Conservation (phyloP, 2,113 vertebrate species). For the Heliornis fulica region DNA sequence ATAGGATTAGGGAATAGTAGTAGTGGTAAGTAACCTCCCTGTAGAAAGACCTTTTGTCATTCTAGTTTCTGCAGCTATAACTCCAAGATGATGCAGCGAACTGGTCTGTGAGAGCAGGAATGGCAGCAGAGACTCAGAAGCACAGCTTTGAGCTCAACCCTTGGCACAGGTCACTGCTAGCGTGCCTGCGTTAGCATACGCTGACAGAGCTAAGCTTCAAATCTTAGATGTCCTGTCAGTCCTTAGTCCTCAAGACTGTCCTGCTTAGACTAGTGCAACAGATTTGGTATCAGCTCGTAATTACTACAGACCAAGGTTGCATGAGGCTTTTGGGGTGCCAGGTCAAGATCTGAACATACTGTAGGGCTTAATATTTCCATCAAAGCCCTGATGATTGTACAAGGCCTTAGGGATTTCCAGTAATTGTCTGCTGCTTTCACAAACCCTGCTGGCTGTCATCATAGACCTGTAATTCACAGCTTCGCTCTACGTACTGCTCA, state of each 20-base stretch:
- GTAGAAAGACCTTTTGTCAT: not conserved
- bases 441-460: not conserved
- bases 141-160: accelerated
- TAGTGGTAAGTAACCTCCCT: not conserved
- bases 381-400: not conserved
- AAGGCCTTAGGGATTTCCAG: not conserved
- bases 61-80: not conserved
- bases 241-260: not conserved
- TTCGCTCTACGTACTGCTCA: not conserved
- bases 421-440: not conserved
- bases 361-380: not conserved
- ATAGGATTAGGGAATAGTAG: not conserved
- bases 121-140: not conserved
- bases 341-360: not conserved
- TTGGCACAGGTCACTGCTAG: not conserved
- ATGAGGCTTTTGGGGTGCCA: not conserved
- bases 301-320: not conserved
- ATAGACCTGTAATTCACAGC: not conserved
- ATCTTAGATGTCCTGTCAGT: not conserved
- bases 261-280: not conserved
- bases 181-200: not conserved
- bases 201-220: not conserved
- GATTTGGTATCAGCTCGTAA: not conserved
- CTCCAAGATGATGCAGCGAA: not conserved
- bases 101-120: not conserved